A percentile compares a stretch with the other conserved stretches of the same genome.
These are phyloP conservation scores for Borostomias antarcticus DNA, from an alignment of 2,797 vertebrate genomes.

Conservation along the genomic window DNA sequence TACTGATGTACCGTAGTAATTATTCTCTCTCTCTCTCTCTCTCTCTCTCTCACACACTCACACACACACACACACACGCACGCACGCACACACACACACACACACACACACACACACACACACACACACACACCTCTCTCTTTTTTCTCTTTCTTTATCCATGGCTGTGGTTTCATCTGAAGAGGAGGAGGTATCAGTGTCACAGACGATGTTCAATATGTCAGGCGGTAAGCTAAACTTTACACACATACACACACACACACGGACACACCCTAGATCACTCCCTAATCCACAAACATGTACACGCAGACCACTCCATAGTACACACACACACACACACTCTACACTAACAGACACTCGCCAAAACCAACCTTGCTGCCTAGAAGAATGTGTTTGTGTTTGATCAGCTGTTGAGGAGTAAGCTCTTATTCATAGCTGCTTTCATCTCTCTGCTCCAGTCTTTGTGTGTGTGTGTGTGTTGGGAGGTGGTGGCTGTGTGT, in stretches of 20 bases:
- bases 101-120: not conserved
- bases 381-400: slow-evolving; percentile 52
- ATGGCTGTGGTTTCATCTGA: too few relatives aligned
- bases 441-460: slow-evolving; percentile 44
- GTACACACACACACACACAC: not conserved
- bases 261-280: not conserved
- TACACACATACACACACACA: not conserved
- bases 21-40: slow-evolving; percentile 26
- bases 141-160: too few relatives aligned
- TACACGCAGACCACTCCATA: not conserved
- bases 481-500: slow-evolving; percentile 21
- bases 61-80: not conserved
- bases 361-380: slow-evolving; percentile 26
- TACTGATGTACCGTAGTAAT: slow-evolving; percentile 44
- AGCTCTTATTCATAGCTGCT: slow-evolving; percentile 53
- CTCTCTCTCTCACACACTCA: slow-evolving; percentile 11
- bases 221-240: too few relatives aligned
- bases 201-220: too few relatives aligned
- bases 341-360: not conserved
- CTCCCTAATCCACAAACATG: not conserved
- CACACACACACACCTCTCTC: not conserved
- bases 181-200: too few relatives aligned
- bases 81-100: not conserved
- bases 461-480: slow-evolving; percentile 41
- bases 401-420: slow-evolving; percentile 62